phyloP scores from a whole-genome alignment of 2,797 vertebrate genomes.

The Momotus momota region DNA sequence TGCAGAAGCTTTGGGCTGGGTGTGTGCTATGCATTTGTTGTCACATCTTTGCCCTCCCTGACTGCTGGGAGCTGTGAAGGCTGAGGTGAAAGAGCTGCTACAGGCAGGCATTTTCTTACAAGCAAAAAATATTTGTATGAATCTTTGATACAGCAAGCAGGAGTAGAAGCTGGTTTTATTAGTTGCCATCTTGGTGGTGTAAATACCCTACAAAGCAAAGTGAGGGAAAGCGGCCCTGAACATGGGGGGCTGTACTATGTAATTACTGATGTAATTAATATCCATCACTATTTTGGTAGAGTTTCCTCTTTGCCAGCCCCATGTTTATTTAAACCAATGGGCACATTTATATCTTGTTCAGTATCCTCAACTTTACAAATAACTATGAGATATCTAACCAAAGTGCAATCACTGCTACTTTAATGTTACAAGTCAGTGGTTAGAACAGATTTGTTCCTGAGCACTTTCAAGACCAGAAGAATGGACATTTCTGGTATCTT shows the following conservation, averaged over 20 bases:
- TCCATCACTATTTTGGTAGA: not conserved
- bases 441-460: not conserved
- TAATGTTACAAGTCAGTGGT: not conserved
- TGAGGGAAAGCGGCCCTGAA: not conserved
- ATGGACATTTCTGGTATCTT: not conserved
- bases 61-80: not conserved
- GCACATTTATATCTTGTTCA: not conserved
- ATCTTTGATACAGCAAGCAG: not conserved
- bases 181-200: not conserved
- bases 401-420: not conserved
- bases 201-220: not conserved
- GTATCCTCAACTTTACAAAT: not conserved
- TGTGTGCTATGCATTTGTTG: not conserved
- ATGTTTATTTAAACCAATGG: not conserved
- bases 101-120: not conserved
- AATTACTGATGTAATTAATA: not conserved
- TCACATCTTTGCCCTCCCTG: not conserved
- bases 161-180: not conserved
- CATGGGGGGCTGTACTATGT: not conserved
- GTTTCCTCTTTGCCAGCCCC: not conserved
- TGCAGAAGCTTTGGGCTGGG: not conserved
- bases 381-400: not conserved
- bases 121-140: not conserved
- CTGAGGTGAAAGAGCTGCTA: rapidly evolving
- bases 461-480: constrained; percentile 20